These are phyloP conservation scores for Bathynomus jamesi DNA, from an alignment of 1,140 invertebrate species.

Conservation along the genomic window DNA sequence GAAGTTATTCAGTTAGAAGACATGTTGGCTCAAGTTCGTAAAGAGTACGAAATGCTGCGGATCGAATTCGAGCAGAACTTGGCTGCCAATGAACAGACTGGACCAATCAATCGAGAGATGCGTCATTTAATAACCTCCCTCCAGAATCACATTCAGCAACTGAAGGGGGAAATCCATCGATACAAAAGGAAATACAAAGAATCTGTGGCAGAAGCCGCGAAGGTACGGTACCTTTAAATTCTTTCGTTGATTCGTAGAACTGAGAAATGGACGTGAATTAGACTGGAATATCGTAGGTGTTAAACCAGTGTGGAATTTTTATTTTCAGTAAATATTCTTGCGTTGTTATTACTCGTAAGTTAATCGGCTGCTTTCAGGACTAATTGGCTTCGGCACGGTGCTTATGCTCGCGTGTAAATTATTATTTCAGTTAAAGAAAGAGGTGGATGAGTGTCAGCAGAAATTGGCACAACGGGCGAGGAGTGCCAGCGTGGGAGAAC, in stretches of 20 bases:
- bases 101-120: conserved; percentile 97
- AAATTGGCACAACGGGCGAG: conserved; percentile 43
- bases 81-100: conserved; percentile 95
- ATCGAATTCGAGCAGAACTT: conserved; percentile 98
- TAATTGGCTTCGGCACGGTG: too few species aligned
- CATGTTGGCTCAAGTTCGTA: conserved; percentile 83
- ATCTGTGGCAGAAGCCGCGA: conserved; percentile 46
- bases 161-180: conserved; percentile 87
- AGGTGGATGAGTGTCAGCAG: conserved; percentile 58
- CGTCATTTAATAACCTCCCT: conserved; percentile 91
- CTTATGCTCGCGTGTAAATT: too few species aligned
- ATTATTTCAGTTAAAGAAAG: conserved; percentile 58
- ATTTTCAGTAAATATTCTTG: too few species aligned
- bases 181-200: conserved; percentile 57
- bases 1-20: conserved; percentile 96
- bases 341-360: too few species aligned
- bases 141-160: conserved; percentile 92
- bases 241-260: too few species aligned
- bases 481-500: conserved; percentile 46
- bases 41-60: conserved; percentile 94
- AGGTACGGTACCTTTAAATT: conserved; percentile 37
- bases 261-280: too few species aligned
- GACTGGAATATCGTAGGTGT: too few species aligned
- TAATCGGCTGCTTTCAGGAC: too few species aligned
- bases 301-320: too few species aligned